Evolutionary conservation across 2,888 invertebrate genomes (phyloP).

Genomic region (Phania funesta): DNA sequence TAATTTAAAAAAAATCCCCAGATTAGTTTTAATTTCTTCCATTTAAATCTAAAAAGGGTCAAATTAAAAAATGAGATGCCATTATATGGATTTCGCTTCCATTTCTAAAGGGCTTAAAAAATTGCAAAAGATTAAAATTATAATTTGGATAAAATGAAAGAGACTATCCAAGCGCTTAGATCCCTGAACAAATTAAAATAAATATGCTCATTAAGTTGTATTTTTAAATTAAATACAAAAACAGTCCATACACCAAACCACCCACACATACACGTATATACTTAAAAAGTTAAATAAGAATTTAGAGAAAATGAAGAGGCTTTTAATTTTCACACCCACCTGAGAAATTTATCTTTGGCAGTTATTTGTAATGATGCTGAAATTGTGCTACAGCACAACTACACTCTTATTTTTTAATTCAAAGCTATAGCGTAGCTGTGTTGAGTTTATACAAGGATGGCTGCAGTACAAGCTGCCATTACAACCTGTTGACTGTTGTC

Average conservation of each 20-base stretch:
- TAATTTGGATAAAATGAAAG: conserved; percentile 6
- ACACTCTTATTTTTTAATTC: not conserved
- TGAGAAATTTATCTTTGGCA: conserved; percentile 64
- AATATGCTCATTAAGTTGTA: conserved; percentile 65
- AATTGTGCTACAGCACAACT: conserved; percentile 18
- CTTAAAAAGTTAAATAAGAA: conserved; percentile 11
- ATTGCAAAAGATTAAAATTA: conserved; percentile 6
- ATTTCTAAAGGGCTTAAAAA: not conserved
- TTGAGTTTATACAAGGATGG: conserved; percentile 4
- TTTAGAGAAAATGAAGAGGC: conserved; percentile 63
- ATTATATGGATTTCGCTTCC: too few species aligned
- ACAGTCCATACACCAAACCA: not conserved
- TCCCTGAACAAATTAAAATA: conserved; percentile 66
- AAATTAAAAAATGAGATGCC: too few species aligned
- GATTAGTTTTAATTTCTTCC: too few species aligned
- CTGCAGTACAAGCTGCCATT: conserved; percentile 8
- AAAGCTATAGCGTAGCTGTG: not conserved
- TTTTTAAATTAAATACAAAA: conserved; percentile 51
- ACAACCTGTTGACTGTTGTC: conserved; percentile 65
- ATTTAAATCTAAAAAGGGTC: too few species aligned
- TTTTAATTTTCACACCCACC: conserved; percentile 68
- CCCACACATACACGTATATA: not conserved
- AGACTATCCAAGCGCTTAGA: not conserved
- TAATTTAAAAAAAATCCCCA: too few species aligned
- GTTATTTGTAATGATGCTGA: conserved; percentile 61